These are phyloP conservation scores for Molorchus minor DNA, from an alignment of 2,888 invertebrate species.

Conservation along the genomic window DNA sequence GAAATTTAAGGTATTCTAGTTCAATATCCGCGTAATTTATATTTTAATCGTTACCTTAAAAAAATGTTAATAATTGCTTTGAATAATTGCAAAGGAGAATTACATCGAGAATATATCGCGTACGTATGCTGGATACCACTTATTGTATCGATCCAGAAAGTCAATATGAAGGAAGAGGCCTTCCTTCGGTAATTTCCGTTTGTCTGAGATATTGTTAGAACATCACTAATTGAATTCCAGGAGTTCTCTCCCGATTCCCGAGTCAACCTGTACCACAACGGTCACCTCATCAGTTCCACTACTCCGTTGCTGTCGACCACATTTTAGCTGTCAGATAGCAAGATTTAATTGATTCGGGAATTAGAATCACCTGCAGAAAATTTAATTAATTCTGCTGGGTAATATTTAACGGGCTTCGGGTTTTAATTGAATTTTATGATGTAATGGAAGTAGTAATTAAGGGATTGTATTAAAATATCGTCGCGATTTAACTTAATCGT, in stretches of 20 bases:
- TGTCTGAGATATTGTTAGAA: conserved; percentile 43
- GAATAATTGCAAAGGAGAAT: neutral
- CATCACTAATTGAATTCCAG: conserved; percentile 58
- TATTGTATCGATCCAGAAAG: conserved; percentile 29
- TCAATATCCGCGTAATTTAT: too few species aligned
- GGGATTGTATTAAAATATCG: neutral
- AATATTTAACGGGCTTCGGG: conserved; percentile 17
- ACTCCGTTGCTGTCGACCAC: conserved; percentile 22
- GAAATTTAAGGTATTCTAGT: too few species aligned
- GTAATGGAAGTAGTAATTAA: conserved; percentile 16
- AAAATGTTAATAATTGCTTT: too few species aligned
- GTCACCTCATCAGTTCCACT: conserved; percentile 33
- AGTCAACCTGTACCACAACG: conserved; percentile 32
- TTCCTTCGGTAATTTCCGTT: conserved; percentile 37
- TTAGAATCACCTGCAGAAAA: conserved; percentile 28
- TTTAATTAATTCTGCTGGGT: conserved; percentile 23
- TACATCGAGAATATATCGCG: neutral
- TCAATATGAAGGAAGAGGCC: conserved; percentile 24
- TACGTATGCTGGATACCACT: conserved; percentile 6
- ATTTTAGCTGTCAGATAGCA: conserved; percentile 33
- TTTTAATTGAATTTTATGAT: conserved; percentile 23
- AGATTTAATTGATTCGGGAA: conserved; percentile 33
- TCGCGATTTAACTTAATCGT: conserved; percentile 1
- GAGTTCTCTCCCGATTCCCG: conserved; percentile 47
- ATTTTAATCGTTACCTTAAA: too few species aligned